A percentile compares a stretch with the other conserved stretches of the same genome.
Conservation (phyloP, 2,888 invertebrate genomes). For the Megastigmus dorsalis region DNA sequence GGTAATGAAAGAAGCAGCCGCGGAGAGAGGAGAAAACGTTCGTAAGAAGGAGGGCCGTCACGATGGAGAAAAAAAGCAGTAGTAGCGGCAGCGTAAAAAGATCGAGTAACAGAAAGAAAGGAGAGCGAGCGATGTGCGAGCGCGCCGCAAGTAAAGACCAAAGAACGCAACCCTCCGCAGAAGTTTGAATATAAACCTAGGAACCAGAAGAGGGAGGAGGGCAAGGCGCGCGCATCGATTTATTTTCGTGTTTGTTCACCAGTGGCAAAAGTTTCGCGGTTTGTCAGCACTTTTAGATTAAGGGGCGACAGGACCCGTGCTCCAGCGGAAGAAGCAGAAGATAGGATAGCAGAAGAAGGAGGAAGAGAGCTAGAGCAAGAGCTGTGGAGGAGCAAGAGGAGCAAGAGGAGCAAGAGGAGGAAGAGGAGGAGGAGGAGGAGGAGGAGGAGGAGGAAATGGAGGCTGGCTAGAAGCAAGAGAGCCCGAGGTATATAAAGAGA, state of each 20-base stretch:
- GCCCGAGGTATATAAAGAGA: conserved; percentile 7
- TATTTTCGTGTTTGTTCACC: conserved; percentile 73
- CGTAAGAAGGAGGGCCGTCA: not conserved
- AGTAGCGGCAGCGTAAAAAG: conserved; percentile 19
- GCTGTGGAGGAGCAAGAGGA: too few relatives aligned
- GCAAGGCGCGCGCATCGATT: conserved; percentile 69
- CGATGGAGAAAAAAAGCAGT: conserved; percentile 1
- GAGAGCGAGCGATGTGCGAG: conserved; percentile 14
- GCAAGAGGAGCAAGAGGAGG: not conserved
- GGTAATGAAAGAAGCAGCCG: too few relatives aligned
- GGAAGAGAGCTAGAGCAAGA: too few relatives aligned
- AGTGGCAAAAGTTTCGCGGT: conserved; percentile 72
- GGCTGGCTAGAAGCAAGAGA: too few relatives aligned
- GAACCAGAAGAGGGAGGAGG: conserved; percentile 30
- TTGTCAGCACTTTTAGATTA: conserved; percentile 74
- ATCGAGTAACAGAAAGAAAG: not conserved
- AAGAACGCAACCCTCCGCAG: conserved; percentile 58
- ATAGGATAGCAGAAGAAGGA: too few relatives aligned
- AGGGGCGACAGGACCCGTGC: conserved; percentile 57
- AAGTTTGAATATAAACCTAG: conserved; percentile 72
- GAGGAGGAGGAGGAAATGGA: not conserved
- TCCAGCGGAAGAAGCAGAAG: not conserved
- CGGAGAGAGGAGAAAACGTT: too few relatives aligned
- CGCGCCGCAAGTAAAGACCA: conserved; percentile 23
- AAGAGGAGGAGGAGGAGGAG: conserved; percentile 4